Evolutionary conservation across 2,797 vertebrate genomes (phyloP), one percentile per base, ranked within the genome.

Genomic region (Sebastes melanostomus): DNA sequence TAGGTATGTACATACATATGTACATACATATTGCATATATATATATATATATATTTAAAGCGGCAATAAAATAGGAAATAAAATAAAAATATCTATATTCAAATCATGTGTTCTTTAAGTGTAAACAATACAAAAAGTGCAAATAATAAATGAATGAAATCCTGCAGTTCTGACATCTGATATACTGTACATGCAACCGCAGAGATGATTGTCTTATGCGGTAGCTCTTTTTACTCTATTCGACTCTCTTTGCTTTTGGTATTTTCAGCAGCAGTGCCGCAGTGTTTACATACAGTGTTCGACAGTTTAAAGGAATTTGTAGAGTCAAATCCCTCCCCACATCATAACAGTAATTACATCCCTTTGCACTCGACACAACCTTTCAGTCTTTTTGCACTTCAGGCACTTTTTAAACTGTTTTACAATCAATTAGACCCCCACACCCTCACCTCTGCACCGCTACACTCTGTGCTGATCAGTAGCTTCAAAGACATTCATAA

Each of bases 331-430:
- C 93, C 90, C 82, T 80, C 78, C 77, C 86, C 88, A 84, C 89
- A 87, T 93, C 87, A 88, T 89, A 90, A 90, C 90, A 80, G 88
- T 92, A 94, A 96, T 95, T 95, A 93, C 91, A 93, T 91, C 83
- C 82, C 82, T 78, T 86, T 87, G 86, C 85, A 87, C 83, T 76
- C 77, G 42, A 73, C 89, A 81, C 89, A 94, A 91, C 89, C 91
- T 93, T 88, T 77, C 78, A 87, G 81, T 90, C 81, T 89, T 90
- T 91, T 85, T 81, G 84, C 91, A 81, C 86, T 91, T 89, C 81
- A 81, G 81, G 84, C 91, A 89, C 90, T 91, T 95, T 95, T 94
- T 83, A 83, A 86, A 87, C 91, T 88, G 87, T 95, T 92, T 90
- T 89, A 94, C 93, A 95, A 94, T 94, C 93, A 93, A 93, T 94